Evolutionary conservation across 2,797 vertebrate genomes (phyloP), one percentile per base, ranked within the genome.

Genomic region (Malurus splendens): DNA sequence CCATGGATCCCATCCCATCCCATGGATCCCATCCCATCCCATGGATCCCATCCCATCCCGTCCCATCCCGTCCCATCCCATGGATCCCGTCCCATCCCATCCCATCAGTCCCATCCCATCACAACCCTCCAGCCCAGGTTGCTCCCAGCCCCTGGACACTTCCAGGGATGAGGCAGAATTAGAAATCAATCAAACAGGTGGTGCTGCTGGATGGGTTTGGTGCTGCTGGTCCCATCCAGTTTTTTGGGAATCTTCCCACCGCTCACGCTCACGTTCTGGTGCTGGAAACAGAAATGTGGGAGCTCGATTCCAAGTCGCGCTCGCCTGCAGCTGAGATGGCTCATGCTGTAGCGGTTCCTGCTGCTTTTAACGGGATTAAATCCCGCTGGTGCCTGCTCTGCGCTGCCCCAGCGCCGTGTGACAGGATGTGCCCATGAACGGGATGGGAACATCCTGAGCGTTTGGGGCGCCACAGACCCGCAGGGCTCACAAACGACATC

Each of bases 401-500:
- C 80, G 70, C 55, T 89, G 90, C 87, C 82, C 76, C 0, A 16
- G 54, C 61, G 76, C n/a, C 47, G 39, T 71, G 77, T 42, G 85
- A 39, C 70, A 89, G 86, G 80, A 89, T 77, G 66, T 80, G 51
- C 61, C 32, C 52, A 56, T 85, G 68, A 87, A 72, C 57, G 73
- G 66, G 47, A 54, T 61, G 82, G 73, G 76, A 87, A 89, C 73
- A 71, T 85, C 82, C 42, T 83, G 89, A 89, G 64, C 3, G 1
- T 47, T 86, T 7, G 51, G 77, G 73, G 32, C 55, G 48, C 72
- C 62, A 38, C 76, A 75, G 70, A 87, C 36, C 87, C 83, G 75
- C 48, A 66, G 80, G 70, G 82, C 79, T 93, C 85, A 82, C 76
- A 74, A 89, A 83, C 90, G 80, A 77, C 61, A 71, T 89, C 87